Base-by-base conservation (phyloP, 2,113 vertebrate species). In the Hiodon alosoides region DNA sequence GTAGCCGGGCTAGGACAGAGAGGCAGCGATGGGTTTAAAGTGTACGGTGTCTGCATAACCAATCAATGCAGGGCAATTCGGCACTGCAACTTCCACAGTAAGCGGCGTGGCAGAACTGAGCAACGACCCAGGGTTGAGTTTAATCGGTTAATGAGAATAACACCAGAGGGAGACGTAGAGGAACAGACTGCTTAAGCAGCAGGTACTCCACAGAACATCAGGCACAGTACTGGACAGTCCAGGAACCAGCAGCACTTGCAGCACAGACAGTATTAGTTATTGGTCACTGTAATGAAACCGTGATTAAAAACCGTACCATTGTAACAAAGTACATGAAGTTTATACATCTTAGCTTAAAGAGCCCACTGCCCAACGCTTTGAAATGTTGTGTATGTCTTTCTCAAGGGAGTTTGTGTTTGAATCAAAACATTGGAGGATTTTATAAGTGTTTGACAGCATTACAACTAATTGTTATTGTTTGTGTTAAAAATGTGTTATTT, bases 131-230 rank as follows among this genome's bases (percentile, higher is more conserved):
- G 48, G 31, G 46, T 51, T 16, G 50, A 8, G 50, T 53, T 54
- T 48, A 5, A 6, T 17, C 14, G 67, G n/a, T 53, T 53, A 53
- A 17, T 50, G 17, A 13, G 11, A 54, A 8, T 0, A 53, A 69
- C n/a, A 54, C 5, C 5, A 69, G n/a, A 50, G 50, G 47, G 50
- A n/a, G 52, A 53, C 50, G 16, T 52, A 53, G 50, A 16, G 67
- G 64, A 16, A 69, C 67, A n/a, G 52, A n/a, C 67, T 11, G 67
- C 50, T 69, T 69, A 17, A 54, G 53, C 67, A 69, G 67, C 67
- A 69, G 67, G 67, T 53, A 13, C 16, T 50, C 53, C 16, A 53
- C 58, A 53, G 52, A 53, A 69, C 31, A 2, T 31, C 31, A 31
- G 31, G 31, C 31, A 31, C 31, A 31, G 31, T 31, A 31, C 31